phyloP scores from a whole-genome alignment of 2,888 invertebrate species.

The Calameuta filiformis region DNA sequence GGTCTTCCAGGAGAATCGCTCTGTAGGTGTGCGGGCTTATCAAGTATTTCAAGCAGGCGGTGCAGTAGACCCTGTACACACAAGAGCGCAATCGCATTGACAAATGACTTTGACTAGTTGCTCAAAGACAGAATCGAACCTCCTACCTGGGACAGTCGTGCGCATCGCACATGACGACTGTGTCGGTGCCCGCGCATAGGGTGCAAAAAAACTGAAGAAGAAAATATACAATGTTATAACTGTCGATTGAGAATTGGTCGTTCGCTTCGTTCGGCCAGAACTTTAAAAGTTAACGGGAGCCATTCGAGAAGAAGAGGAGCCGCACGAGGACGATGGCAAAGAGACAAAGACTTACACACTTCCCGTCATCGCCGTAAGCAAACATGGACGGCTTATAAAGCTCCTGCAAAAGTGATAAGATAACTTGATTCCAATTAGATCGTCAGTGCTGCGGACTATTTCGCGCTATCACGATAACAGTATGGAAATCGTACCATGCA shows the following conservation, averaged over 20 bases:
- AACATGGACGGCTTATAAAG: constrained; percentile 50
- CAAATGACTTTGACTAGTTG: background rate
- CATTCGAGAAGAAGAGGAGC: background rate
- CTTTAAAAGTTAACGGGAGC: background rate
- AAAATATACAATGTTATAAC: background rate
- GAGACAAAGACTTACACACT: constrained; percentile 48
- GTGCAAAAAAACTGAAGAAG: constrained; percentile 55
- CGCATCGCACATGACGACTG: constrained; percentile 56
- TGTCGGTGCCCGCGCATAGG: constrained; percentile 54
- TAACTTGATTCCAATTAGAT: background rate
- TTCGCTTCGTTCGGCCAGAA: background rate
- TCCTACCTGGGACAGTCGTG: constrained; percentile 56
- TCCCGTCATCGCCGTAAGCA: constrained; percentile 58
- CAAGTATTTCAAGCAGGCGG: constrained; percentile 57
- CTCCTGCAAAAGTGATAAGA: constrained; percentile 34
- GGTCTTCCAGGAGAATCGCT: constrained; percentile 48
- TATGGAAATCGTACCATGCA: constrained; percentile 50
- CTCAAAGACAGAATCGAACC: background rate
- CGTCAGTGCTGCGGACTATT: background rate
- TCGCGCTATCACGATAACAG: background rate
- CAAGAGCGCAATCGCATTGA: background rate
- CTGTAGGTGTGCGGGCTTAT: constrained; percentile 47
- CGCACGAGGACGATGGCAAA: background rate
- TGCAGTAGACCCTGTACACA: constrained; percentile 58
- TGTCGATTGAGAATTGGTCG: background rate